Conservation (phyloP, 2,888 invertebrate genomes). For the Eupsilia transversa region DNA sequence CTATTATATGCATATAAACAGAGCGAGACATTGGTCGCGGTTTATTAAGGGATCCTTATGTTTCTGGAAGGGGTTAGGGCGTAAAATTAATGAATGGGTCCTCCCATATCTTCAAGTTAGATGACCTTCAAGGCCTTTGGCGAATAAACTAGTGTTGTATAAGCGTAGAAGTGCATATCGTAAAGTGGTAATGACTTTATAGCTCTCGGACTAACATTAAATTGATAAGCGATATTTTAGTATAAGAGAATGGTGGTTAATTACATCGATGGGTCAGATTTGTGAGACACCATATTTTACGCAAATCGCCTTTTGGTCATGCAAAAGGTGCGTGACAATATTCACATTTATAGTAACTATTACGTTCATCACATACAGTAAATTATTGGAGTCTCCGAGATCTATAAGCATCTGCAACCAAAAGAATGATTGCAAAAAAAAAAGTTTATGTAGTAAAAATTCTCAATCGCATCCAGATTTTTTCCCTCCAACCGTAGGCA, state of each 20-base stretch:
- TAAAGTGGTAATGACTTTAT: slow-evolving; percentile 42
- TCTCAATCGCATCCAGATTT: slow-evolving; percentile 73
- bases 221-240: not conserved
- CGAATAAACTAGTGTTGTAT: slow-evolving; percentile 58
- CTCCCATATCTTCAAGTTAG: slow-evolving; percentile 65
- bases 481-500: slow-evolving; percentile 71
- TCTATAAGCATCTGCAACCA: slow-evolving; percentile 2
- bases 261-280: not conserved
- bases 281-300: not conserved
- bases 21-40: slow-evolving; percentile 79
- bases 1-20: slow-evolving; percentile 86
- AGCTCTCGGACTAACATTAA: not conserved
- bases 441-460: slow-evolving; percentile 22
- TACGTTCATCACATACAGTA: not conserved
- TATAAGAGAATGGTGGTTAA: not conserved
- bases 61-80: slow-evolving; percentile 65
- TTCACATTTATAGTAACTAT: not conserved
- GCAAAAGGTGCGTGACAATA: not conserved
- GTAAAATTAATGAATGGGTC: slow-evolving; percentile 69
- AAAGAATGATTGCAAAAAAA: slow-evolving; percentile 17
- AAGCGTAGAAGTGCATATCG: slow-evolving; percentile 50
- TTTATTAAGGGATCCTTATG: slow-evolving; percentile 79
- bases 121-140: slow-evolving; percentile 64
- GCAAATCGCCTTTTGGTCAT: not conserved
- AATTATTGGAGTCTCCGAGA: not conserved